These are phyloP conservation scores for Tetanocera ferruginea DNA, from an alignment of 2,888 invertebrate genomes.

Conservation along the genomic window DNA sequence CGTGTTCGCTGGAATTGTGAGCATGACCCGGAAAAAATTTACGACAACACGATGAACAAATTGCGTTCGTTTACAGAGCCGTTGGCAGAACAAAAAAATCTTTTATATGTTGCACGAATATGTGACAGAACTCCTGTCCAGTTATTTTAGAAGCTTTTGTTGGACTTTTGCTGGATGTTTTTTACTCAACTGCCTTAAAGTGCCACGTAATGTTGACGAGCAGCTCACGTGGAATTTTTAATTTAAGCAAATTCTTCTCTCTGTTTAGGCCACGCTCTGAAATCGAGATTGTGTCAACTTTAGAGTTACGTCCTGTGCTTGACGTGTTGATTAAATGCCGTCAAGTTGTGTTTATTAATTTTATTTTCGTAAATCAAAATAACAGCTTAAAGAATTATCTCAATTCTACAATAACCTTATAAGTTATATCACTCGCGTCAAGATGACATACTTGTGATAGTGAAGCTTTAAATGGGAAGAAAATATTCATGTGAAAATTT, in stretches of 20 bases:
- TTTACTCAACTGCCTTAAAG: neutral
- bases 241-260: neutral
- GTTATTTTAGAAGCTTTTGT: slow-evolving; percentile 16
- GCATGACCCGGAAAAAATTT: slow-evolving; percentile 41
- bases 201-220: slow-evolving; percentile 22
- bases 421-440: too few relatives aligned
- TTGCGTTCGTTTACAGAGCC: slow-evolving; percentile 37
- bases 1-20: slow-evolving; percentile 45
- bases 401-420: too few relatives aligned
- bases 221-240: slow-evolving; percentile 20
- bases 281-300: too few relatives aligned
- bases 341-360: too few relatives aligned
- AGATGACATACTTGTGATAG: too few relatives aligned
- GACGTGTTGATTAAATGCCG: too few relatives aligned
- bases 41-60: slow-evolving; percentile 46
- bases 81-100: neutral
- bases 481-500: too few relatives aligned
- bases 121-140: slow-evolving; percentile 12
- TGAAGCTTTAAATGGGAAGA: too few relatives aligned
- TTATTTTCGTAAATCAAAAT: too few relatives aligned
- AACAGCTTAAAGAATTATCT: too few relatives aligned
- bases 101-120: neutral
- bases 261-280: neutral
- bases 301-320: too few relatives aligned
- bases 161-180: neutral